These are phyloP conservation scores for Picathartes gymnocephalus DNA, from an alignment of 2,113 vertebrate species.

Conservation along the genomic window DNA sequence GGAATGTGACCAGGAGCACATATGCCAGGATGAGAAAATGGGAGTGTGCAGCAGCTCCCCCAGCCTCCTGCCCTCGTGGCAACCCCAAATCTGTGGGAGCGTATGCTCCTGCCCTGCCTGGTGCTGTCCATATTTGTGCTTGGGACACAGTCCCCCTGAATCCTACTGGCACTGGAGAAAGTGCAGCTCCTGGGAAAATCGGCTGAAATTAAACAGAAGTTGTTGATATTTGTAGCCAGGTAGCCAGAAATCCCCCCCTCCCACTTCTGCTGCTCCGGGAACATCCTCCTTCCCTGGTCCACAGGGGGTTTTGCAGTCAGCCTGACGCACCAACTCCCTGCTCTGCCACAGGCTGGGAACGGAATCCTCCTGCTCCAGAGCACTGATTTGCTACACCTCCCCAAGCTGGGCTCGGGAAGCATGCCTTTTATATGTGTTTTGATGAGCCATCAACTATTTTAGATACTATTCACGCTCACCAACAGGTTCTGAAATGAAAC, in stretches of 20 bases:
- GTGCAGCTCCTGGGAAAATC: neutral
- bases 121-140: neutral
- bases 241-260: neutral
- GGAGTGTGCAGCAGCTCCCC: neutral
- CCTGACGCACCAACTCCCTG: neutral
- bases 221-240: neutral
- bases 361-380: neutral
- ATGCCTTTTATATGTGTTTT: neutral
- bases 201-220: neutral
- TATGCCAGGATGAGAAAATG: neutral
- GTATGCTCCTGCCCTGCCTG: neutral
- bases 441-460: slow-evolving; percentile 42
- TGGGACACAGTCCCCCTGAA: neutral
- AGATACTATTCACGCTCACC: slow-evolving; percentile 22
- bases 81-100: neutral
- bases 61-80: neutral
- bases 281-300: neutral
- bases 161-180: neutral
- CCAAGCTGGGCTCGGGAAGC: neutral
- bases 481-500: slow-evolving; percentile 43
- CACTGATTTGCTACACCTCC: neutral
- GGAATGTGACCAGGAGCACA: neutral
- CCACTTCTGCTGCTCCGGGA: neutral
- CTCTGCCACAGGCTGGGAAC: neutral
- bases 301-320: neutral